Base-by-base conservation (phyloP, 2,888 invertebrate species). In the Acleris sparsana region DNA sequence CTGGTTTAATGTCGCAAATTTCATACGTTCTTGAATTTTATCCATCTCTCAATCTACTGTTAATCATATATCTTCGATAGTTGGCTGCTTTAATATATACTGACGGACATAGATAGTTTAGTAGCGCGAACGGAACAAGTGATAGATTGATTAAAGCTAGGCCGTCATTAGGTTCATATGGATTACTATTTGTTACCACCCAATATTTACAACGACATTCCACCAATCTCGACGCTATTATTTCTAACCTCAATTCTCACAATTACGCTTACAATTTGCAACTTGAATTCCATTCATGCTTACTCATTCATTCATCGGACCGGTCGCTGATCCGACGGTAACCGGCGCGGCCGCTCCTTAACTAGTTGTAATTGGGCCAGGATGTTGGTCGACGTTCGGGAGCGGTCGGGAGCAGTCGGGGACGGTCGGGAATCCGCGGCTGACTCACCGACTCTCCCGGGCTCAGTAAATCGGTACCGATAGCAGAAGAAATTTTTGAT, bases 371-470 rank as follows among this genome's bases (percentile, higher is more conserved):
- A 63, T 69, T 69, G 69, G 62, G 69, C 58, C 66, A 66, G 66
- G 58, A 65, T 57, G 68, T 62, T 53, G 53, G 20, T 29, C 55
- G 49, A 16, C 18, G 29, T 17, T 56, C 63, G 63, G 62, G 46
- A 33, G 33, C 46, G 59, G 33, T 64, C 63, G 44, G 18, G 44
- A 3, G 13, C 17, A 7, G 63, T 63, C 58, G 59, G 64, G 64
- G 53, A 60, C 60, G 55, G 65, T 56, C 66, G 29, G 86, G 88
- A 88, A 89, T 89, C 88, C 86, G 71, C n/a, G 78, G 88, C 88
- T 89, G 73, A 89, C 88, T 89, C 75, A 57, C 66, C 22, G 65
- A 56, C 51, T 65, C 59, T 60, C 65, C 64, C 60, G 65, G 33
- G 33, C 9, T 33, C 33, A 51, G 53, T 48, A 39, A n/a, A 48